A percentile compares a stretch with the other conserved stretches of the same genome.
Conservation (phyloP, 1,140 invertebrate genomes). For the Bombus balteatus region DNA sequence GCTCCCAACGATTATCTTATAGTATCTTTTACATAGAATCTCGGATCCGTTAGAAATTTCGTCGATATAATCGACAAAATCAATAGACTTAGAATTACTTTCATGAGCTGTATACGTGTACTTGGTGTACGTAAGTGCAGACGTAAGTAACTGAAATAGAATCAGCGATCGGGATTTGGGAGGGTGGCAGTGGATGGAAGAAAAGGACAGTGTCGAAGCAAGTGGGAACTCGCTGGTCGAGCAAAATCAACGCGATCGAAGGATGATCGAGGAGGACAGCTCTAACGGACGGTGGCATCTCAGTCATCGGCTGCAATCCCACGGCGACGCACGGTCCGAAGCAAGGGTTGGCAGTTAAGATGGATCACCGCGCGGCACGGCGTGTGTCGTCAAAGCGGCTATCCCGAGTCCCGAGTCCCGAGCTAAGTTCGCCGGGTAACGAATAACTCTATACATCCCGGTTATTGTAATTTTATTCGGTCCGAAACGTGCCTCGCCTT, state of each 20-base stretch:
- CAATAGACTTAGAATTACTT: rapidly evolving
- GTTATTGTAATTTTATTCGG: conserved; percentile 72
- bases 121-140: rapidly evolving
- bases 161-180: not conserved
- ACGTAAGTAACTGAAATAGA: not conserved
- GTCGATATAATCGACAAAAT: too few species aligned
- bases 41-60: too few species aligned
- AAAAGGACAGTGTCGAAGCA: conserved; percentile 56
- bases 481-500: conserved; percentile 53
- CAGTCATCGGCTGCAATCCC: conserved; percentile 65
- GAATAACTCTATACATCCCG: conserved; percentile 66
- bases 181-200: conserved; percentile 26
- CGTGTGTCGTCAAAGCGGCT: conserved; percentile 68
- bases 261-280: conserved; percentile 71
- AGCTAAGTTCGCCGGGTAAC: conserved; percentile 54
- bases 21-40: too few species aligned
- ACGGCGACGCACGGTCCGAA: conserved; percentile 39
- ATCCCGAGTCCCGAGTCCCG: conserved; percentile 57
- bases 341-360: conserved; percentile 72
- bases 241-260: conserved; percentile 67
- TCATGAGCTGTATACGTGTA: too few species aligned
- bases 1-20: too few species aligned
- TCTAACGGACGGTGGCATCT: conserved; percentile 69
- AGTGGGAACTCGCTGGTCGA: conserved; percentile 59
- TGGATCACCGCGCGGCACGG: conserved; percentile 71